Base-by-base conservation (phyloP, 1,140 invertebrate species). In the Globodera rostochiensis region DNA sequence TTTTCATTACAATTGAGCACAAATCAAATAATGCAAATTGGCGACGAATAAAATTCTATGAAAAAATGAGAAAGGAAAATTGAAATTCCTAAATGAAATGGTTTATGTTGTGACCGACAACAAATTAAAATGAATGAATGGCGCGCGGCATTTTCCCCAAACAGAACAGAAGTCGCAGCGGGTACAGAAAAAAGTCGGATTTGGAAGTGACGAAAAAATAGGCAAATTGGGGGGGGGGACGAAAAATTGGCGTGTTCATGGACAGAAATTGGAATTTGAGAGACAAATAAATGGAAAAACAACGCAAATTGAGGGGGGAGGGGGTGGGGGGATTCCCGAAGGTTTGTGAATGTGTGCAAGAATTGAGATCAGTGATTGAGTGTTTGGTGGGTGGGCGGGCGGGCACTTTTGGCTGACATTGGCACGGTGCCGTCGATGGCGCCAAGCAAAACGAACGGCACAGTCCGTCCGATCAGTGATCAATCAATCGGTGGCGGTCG, bases 251-350 rank as follows among this genome's bases (percentile, higher is more conserved):
- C 49, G 57, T 50, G 45, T 36, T 74, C 6, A 74, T 7, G 6
- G 2, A 1, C 0, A 45, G 21, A 74, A 36, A 50, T 21, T 7
- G n/a, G 36, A 46, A 36, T 36, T 36, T 36, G 25, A 36, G 25
- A 74, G 45, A 36, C n/a, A 6, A 74, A 74, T 36, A 73, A 49
- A 73, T 21, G 25, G 6, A n/a, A n/a, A 73, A 73, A 15, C n/a
- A 36, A 53, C 47, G 71, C 25, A 36, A 36, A 36, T 49, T 73
- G 46, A 7, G 36, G 19, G 71, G 53, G 25, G 53, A 2, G 71
- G 50, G 45, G 71, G 53, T n/a, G 47, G 47, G 53, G 36, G n/a
- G 3, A 1, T 21, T 25, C 36, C 5, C 0, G n/a, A 25, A 21
- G 71, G 1, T 25, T 73, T 73, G 2, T 73, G 49, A 15, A 46